Conservation (phyloP, 2,888 invertebrate species). For the Polyommatus icarus region DNA sequence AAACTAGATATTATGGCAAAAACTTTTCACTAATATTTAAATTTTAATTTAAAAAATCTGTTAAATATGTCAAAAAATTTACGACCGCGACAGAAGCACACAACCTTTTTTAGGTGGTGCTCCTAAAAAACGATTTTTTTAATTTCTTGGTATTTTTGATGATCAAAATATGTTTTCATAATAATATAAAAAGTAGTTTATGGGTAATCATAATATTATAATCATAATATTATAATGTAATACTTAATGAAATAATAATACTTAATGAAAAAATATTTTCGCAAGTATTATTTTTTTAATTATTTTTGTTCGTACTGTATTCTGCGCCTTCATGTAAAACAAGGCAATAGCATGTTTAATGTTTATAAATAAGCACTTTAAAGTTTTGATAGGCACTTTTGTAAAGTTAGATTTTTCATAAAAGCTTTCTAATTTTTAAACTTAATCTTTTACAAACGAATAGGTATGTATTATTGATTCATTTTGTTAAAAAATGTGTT, state of each 20-base stretch:
- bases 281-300: background rate
- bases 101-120: background rate
- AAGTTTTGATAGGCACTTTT: background rate
- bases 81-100: background rate
- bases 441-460: too few species aligned
- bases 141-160: background rate
- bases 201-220: background rate
- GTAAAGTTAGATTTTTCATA: background rate
- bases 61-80: too few species aligned
- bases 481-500: too few species aligned
- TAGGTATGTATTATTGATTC: too few species aligned
- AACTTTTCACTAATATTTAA: too few species aligned
- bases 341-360: background rate
- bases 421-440: too few species aligned
- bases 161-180: background rate
- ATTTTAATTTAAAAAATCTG: too few species aligned
- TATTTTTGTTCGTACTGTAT: background rate
- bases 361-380: background rate
- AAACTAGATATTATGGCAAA: too few species aligned
- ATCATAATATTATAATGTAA: background rate
- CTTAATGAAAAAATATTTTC: background rate
- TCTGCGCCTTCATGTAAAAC: conserved; percentile 4
- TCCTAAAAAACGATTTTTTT: background rate
- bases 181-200: background rate
- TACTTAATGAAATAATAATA: too few species aligned